Conservation (phyloP, 2,113 vertebrate species). For the Nothobranchius kuhntae region DNA sequence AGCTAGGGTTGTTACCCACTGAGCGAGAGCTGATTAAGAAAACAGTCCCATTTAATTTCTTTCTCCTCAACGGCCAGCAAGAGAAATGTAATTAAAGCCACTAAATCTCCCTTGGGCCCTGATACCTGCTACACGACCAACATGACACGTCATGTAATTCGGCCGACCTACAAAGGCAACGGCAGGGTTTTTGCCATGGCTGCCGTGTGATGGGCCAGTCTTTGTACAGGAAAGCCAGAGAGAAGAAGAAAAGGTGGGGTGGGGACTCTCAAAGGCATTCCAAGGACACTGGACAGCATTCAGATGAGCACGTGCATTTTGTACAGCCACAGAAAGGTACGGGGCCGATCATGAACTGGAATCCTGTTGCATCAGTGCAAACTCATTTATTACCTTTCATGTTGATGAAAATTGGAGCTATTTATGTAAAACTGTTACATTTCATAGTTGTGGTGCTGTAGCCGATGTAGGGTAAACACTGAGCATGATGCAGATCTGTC, state of each 20-base stretch:
- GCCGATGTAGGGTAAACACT: too few species aligned
- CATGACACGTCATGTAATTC: constrained; percentile 76
- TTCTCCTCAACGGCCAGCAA: constrained; percentile 75
- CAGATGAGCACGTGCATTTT: constrained; percentile 26
- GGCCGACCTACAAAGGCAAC: constrained; percentile 67
- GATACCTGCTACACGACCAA: constrained; percentile 72
- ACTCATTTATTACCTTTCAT: too few species aligned
- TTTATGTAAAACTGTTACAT: too few species aligned
- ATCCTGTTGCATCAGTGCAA: too few species aligned
- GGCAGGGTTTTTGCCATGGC: constrained; percentile 45
- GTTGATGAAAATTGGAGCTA: too few species aligned
- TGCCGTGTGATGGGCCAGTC: constrained; percentile 29
- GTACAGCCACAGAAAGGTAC: neutral
- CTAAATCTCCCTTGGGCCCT: constrained; percentile 73
- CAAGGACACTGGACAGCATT: constrained; percentile 42
- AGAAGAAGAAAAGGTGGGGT: constrained; percentile 5
- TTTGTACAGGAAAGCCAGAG: constrained; percentile 18
- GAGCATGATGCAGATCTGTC: too few species aligned
- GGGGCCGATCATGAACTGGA: too few species aligned
- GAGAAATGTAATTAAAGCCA: constrained; percentile 81
- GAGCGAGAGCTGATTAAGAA: constrained; percentile 78
- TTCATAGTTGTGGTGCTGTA: too few species aligned
- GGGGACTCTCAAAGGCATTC: constrained; percentile 19
- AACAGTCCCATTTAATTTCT: constrained; percentile 80
- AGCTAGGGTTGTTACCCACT: constrained; percentile 70